Percentiles rank a stretch among this genome's conserved stretches.
These are phyloP conservation scores for Coenobita brevimanus DNA, from an alignment of 1,140 invertebrate species.

Conservation along the genomic window DNA sequence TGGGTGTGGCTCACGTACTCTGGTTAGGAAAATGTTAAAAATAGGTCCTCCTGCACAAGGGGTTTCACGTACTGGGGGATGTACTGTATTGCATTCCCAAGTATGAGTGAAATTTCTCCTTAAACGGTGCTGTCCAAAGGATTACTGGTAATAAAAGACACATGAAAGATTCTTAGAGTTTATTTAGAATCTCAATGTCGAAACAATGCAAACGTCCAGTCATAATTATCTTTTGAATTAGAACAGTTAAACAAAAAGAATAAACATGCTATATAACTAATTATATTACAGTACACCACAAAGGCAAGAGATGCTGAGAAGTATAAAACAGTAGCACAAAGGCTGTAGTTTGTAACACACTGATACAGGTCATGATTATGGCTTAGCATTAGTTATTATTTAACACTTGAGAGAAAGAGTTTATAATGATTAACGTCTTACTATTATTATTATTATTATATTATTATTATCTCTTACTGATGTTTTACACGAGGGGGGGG, in stretches of 20 bases:
- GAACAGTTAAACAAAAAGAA: constrained; percentile 68
- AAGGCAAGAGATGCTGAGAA: constrained; percentile 65
- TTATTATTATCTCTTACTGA: constrained; percentile 53
- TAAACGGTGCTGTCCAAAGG: too few relatives aligned
- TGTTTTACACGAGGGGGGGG: constrained; percentile 8
- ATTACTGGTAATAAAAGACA: constrained; percentile 28
- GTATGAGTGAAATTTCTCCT: too few relatives aligned
- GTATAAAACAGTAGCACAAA: constrained; percentile 65
- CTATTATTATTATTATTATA: constrained; percentile 45
- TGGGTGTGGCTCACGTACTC: too few relatives aligned
- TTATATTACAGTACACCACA: constrained; percentile 65
- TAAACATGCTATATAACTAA: constrained; percentile 66
- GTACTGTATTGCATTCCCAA: too few relatives aligned
- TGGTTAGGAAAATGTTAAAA: too few relatives aligned
- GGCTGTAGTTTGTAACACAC: constrained; percentile 65
- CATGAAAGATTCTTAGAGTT: constrained; percentile 69
- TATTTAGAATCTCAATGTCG: constrained; percentile 70
- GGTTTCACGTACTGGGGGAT: too few relatives aligned
- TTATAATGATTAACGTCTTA: constrained; percentile 50
- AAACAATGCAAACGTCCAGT: constrained; percentile 70
- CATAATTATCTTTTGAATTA: constrained; percentile 65
- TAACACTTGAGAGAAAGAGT: constrained; percentile 50
- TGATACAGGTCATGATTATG: constrained; percentile 66
- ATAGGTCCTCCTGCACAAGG: too few relatives aligned
- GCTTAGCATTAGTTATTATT: constrained; percentile 54